Evolutionary conservation across 2,113 vertebrate genomes (phyloP), one percentile per base, ranked within the genome.

Genomic region (Piaya cayana): DNA sequence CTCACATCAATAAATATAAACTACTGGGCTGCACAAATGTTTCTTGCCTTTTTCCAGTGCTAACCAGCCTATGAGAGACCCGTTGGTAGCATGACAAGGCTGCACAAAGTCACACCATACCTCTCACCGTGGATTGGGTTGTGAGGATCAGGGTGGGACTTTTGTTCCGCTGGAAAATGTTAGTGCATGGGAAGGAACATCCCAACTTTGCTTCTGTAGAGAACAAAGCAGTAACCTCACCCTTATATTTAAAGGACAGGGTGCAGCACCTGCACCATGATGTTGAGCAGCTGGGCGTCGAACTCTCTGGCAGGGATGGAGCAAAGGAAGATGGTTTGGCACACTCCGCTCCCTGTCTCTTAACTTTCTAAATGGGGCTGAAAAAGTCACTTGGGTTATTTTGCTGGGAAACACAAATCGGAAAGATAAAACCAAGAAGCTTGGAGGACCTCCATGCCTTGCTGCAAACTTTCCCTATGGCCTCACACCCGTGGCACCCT

Each of bases 81-180:
- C 6, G 0, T 2, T 7, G 5, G 47, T 70, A 45, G 64, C 60
- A 68, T 47, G 70, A 42, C 20, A 14, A 84, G 50, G 39, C n/a
- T 39, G 50, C 30, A 17, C 9, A 12, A 32, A 27, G 22, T 52
- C 56, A 17, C 9, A 0, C 26, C 20, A 5, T 47, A 32, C 8
- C 39, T 3, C 2, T 27, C 55, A 14, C 18, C 23, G 15, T 0
- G 1, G 42, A 30, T 6, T 25, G 22, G 64, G 8, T 29, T 0
- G 0, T 0, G 0, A 58, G 36, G 59, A 30, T 55, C 39, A 68
- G 67, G 55, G 50, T 56, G 53, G 52, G 53, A 65, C 34, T 53
- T 65, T 27, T 50, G 19, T 70, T 60, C 53, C 55, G 69, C 18
- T 90, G 84, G 72, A 68, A 88, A 90, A 83, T 3, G 4, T 59